These are phyloP conservation scores for Temnothorax ravouxi DNA, from an alignment of 2,888 invertebrate species.

Conservation along the genomic window DNA sequence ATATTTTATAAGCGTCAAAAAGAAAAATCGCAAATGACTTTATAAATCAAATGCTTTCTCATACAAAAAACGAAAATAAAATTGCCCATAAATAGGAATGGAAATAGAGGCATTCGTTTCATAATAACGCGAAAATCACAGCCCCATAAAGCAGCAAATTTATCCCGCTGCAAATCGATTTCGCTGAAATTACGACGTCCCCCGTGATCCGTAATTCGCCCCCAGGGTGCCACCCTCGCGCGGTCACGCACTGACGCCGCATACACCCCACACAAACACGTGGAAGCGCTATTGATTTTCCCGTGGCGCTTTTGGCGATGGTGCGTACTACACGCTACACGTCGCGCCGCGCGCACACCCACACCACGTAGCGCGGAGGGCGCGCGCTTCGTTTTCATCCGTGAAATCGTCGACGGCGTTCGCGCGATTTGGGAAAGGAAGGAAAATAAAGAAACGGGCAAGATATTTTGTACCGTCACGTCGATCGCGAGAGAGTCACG, in stretches of 20 bases:
- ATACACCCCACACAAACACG: conserved; percentile 2
- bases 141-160: conserved; percentile 36
- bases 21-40: neutral
- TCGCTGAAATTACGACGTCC: neutral
- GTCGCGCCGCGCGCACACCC: conserved; percentile 76
- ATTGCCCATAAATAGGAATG: neutral
- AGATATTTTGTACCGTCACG: neutral
- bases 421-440: conserved; percentile 42
- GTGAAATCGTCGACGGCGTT: conserved; percentile 77
- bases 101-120: conserved; percentile 20
- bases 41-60: neutral
- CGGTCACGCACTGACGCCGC: neutral
- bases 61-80: conserved; percentile 6
- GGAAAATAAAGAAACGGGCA: conserved; percentile 5
- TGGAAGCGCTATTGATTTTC: conserved; percentile 83
- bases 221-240: neutral
- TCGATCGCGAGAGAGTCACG: neutral
- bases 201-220: neutral
- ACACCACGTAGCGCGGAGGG: conserved; percentile 66
- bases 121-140: conserved; percentile 38
- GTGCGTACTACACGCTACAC: conserved; percentile 80
- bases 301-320: conserved; percentile 77
- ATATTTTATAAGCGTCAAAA: neutral
- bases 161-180: neutral
- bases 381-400: conserved; percentile 78